Evolutionary conservation across 1,140 invertebrate genomes (phyloP), one percentile per base, ranked within the genome.

Genomic region (Tenebrio molitor): DNA sequence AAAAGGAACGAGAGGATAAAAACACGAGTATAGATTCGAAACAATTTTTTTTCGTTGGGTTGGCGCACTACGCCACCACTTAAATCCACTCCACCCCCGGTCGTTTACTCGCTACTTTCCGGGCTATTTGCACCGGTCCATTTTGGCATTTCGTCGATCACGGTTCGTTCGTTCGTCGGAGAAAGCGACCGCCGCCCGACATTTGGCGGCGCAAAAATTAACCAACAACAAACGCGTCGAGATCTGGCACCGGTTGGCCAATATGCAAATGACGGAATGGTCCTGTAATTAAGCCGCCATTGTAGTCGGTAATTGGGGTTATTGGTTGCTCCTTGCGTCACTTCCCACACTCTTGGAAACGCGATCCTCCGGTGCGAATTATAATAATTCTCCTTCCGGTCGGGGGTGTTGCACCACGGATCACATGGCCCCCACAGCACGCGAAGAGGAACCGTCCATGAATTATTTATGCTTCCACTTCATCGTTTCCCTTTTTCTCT

Each of bases 391-490:
- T n/a, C n/a, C n/a, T n/a, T n/a, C n/a, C n/a, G n/a, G n/a, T n/a
- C n/a, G n/a, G n/a, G n/a, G 29, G 29, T 33, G 29, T 33, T 33
- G 29, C 29, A 33, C 29, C 4, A 10, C 4, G 10, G 29, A 33
- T 33, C 29, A 10, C 29, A 33, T 33, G 4, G 10, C 29, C 16
- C 21, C n/a, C n/a, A n/a, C n/a, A n/a, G n/a, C 44, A 6, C 17
- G 15, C 10, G 17, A 58, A 25, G 19, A 58, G 50, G 21, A n/a
- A n/a, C 44, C 15, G 44, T 14, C 50, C 50, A 58, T 58, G 50
- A 58, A 58, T 58, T 25, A 58, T 58, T n/a, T 15, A 58, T 50
- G 5, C 44, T n/a, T 50, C 50, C 50, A 29, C 50, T 58, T 29
- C 21, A 29, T 29, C 50, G 50, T 33, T 50, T 50, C 42, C 42